These are phyloP conservation scores for Chrysopa pallens DNA, from an alignment of 1,140 invertebrate species.

Conservation along the genomic window DNA sequence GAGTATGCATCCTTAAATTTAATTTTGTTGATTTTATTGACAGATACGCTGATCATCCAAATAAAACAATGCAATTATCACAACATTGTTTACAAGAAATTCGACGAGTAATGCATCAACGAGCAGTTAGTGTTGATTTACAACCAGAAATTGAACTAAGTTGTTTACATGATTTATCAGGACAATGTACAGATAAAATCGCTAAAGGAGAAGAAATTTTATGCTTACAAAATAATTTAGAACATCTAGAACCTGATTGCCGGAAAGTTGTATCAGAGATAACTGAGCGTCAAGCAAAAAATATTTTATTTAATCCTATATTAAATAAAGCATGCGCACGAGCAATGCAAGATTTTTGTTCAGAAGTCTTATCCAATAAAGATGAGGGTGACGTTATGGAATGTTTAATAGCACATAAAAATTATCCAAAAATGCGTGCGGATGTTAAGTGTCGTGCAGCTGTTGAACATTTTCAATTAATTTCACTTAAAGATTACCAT, in stretches of 20 bases:
- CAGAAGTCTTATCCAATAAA: slow-evolving; percentile 40
- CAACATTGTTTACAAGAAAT: slow-evolving; percentile 61
- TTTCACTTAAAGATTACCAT: slow-evolving; percentile 83
- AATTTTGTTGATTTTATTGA: slow-evolving; percentile 2
- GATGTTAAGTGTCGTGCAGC: slow-evolving; percentile 78
- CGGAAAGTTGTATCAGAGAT: slow-evolving; percentile 62
- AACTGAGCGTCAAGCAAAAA: slow-evolving; percentile 73
- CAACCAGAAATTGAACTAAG: slow-evolving; percentile 84
- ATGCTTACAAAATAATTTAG: slow-evolving; percentile 84
- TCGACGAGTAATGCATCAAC: slow-evolving; percentile 74
- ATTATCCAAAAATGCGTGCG: slow-evolving; percentile 52
- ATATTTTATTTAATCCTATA: slow-evolving; percentile 71
- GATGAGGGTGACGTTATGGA: slow-evolving; percentile 80
- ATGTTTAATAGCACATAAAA: slow-evolving; percentile 86
- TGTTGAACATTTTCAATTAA: slow-evolving; percentile 86
- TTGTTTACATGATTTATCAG: slow-evolving; percentile 73
- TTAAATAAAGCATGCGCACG: slow-evolving; percentile 65
- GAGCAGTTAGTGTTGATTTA: slow-evolving; percentile 81
- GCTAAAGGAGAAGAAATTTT: slow-evolving; percentile 74
- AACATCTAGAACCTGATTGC: slow-evolving; percentile 28
- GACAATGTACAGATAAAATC: slow-evolving; percentile 66
- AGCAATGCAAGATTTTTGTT: slow-evolving; percentile 69
- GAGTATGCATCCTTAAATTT: too few species aligned
- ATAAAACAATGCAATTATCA: slow-evolving; percentile 40
- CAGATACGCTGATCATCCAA: slow-evolving; percentile 60